A percentile compares a stretch with the other conserved stretches of the same genome.
Evolutionary conservation across 2,888 invertebrate genomes (phyloP).

Genomic region (Dryomyza anilis): DNA sequence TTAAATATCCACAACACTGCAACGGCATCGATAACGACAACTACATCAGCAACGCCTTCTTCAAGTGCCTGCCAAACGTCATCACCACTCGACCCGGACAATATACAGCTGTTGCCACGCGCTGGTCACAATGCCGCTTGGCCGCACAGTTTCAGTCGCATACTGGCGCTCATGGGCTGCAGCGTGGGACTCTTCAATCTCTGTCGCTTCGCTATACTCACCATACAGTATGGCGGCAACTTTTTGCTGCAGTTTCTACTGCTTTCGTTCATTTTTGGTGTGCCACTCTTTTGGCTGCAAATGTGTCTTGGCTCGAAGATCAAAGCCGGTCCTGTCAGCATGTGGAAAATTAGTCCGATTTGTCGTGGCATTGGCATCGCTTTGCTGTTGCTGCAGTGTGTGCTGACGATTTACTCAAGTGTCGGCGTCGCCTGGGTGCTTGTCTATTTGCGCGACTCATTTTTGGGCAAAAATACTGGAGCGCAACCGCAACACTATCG

Average conservation of each 20-base stretch:
- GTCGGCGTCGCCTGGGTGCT: conserved; percentile 91
- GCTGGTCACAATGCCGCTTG: conserved; percentile 61
- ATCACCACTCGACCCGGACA: conserved; percentile 26
- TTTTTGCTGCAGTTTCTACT: conserved; percentile 88
- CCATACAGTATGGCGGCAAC: conserved; percentile 84
- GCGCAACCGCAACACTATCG: conserved; percentile 38
- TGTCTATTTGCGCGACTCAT: conserved; percentile 85
- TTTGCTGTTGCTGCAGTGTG: conserved; percentile 76
- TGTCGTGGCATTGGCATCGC: conserved; percentile 90
- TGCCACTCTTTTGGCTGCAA: conserved; percentile 84
- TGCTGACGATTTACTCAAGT: conserved; percentile 85
- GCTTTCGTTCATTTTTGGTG: conserved; percentile 78
- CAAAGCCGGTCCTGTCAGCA: conserved; percentile 83
- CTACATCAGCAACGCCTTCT: too few relatives aligned
- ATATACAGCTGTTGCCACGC: conserved; percentile 37
- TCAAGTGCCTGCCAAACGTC: neutral
- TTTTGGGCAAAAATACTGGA: conserved; percentile 67
- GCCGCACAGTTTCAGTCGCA: conserved; percentile 77
- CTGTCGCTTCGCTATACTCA: conserved; percentile 83
- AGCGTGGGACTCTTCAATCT: conserved; percentile 88
- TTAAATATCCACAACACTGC: too few relatives aligned
- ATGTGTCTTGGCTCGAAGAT: conserved; percentile 85
- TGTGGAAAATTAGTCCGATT: conserved; percentile 92
- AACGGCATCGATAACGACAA: neutral
- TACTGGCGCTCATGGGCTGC: conserved; percentile 82